A percentile compares a stretch with the other conserved stretches of the same genome.
Evolutionary conservation across 2,888 invertebrate species (phyloP).

Genomic region (Cantharis rustica): DNA sequence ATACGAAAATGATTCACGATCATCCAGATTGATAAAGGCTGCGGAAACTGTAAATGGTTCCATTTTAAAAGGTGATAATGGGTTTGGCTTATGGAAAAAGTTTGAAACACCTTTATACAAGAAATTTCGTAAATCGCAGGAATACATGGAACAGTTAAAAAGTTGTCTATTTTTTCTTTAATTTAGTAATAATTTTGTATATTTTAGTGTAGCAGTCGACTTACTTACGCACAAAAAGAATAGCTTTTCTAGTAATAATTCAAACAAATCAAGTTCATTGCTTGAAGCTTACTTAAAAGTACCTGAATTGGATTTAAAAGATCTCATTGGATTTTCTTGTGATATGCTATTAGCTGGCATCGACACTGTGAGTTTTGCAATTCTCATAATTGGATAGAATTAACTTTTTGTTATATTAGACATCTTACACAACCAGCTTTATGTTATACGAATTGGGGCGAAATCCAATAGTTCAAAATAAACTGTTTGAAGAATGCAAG

Average conservation of each 20-base stretch:
- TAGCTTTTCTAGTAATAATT: constrained; percentile 56
- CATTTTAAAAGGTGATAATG: constrained; percentile 72
- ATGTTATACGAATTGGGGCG: constrained; percentile 78
- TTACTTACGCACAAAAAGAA: constrained; percentile 64
- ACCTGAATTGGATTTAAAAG: constrained; percentile 72
- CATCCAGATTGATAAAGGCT: constrained; percentile 71
- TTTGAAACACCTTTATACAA: constrained; percentile 75
- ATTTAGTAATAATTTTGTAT: constrained; percentile 7
- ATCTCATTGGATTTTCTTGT: constrained; percentile 81
- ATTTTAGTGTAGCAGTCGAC: constrained; percentile 66
- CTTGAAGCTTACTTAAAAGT: constrained; percentile 72
- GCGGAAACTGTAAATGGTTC: constrained; percentile 75
- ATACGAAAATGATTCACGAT: constrained; percentile 63
- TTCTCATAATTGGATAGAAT: not conserved
- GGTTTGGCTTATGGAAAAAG: constrained; percentile 70
- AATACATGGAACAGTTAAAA: constrained; percentile 69
- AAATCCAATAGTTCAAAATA: constrained; percentile 70
- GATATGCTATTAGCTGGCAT: constrained; percentile 86
- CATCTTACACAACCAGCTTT: constrained; percentile 78
- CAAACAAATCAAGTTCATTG: constrained; percentile 50
- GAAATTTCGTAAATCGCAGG: constrained; percentile 69
- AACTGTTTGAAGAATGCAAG: constrained; percentile 67
- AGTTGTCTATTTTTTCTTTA: not conserved
- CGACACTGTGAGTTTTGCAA: constrained; percentile 71
- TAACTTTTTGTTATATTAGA: constrained; percentile 60